Percentiles rank a stretch among this genome's conserved stretches.
Conservation (phyloP, 2,113 vertebrate genomes). For the Erythrolamprus reginae region DNA sequence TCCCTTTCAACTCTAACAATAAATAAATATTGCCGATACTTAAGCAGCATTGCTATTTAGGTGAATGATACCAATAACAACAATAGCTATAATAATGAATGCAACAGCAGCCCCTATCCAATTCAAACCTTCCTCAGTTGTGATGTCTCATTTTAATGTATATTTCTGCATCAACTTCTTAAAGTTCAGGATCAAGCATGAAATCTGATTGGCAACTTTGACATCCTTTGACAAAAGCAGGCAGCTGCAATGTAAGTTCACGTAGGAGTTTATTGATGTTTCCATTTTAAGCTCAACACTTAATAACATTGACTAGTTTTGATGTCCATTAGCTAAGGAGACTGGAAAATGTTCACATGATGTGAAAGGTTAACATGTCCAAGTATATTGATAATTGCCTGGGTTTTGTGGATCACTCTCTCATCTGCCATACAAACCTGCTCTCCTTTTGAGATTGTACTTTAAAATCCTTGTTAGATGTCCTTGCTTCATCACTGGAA, state of each 20-base stretch:
- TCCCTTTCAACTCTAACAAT: no score
- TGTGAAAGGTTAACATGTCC: neutral
- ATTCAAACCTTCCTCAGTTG: neutral
- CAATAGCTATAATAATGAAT: neutral
- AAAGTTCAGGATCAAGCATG: neutral
- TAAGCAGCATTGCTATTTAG: neutral
- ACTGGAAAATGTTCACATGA: neutral
- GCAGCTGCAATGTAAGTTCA: constrained; percentile 4
- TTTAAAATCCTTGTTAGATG: neutral
- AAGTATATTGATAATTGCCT: neutral
- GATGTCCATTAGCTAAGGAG: constrained; percentile 1
- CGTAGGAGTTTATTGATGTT: constrained; percentile 16
- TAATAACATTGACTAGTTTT: constrained; percentile 9
- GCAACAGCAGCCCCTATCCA: neutral
- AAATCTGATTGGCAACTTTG: neutral
- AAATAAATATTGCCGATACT: neutral
- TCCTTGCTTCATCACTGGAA: neutral
- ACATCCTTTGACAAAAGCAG: constrained; percentile 10
- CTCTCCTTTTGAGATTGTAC: neutral
- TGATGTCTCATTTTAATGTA: constrained; percentile 4
- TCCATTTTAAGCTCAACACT: constrained; percentile 3
- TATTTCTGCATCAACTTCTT: neutral
- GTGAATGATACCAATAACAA: neutral
- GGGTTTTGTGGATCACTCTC: neutral
- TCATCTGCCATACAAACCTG: neutral